Evolutionary conservation across 2,888 invertebrate species (phyloP).

Genomic region (Nephrocerus scutellatus): DNA sequence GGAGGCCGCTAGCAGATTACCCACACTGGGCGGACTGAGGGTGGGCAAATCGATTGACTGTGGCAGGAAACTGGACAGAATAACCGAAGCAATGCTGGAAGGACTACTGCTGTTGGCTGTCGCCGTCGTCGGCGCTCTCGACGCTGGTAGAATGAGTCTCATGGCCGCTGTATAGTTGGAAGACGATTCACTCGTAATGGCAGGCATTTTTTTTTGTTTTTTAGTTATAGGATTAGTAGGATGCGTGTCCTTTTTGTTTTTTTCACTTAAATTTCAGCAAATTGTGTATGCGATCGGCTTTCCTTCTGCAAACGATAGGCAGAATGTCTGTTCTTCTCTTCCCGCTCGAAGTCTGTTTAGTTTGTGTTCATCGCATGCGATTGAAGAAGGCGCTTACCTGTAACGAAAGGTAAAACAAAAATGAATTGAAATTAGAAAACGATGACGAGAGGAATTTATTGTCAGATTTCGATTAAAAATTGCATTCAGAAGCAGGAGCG

Average conservation of each 20-base stretch:
- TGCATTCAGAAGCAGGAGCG: not conserved
- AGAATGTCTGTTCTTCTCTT: too few species aligned
- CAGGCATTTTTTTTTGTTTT: slow-evolving; percentile 24
- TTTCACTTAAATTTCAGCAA: slow-evolving; percentile 1
- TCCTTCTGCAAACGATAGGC: too few species aligned
- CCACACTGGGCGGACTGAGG: slow-evolving; percentile 40
- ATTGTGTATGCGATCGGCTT: too few species aligned
- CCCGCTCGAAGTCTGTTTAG: too few species aligned
- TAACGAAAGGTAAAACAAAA: slow-evolving; percentile 21
- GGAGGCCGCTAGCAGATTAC: slow-evolving; percentile 38
- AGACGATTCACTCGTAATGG: slow-evolving; percentile 17
- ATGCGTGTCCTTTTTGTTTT: slow-evolving; percentile 1
- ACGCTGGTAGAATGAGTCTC: too few species aligned
- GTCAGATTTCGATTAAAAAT: slow-evolving; percentile 5
- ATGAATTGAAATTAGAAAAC: slow-evolving; percentile 5
- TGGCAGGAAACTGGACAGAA: slow-evolving; percentile 29
- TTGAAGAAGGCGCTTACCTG: slow-evolving; percentile 13
- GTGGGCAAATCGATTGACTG: slow-evolving; percentile 29
- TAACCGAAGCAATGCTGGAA: slow-evolving; percentile 24
- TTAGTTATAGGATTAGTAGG: not conserved
- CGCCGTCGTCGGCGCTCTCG: too few species aligned
- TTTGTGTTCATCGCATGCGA: slow-evolving; percentile 7
- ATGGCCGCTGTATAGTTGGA: not conserved
- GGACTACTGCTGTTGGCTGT: too few species aligned
- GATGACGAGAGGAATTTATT: slow-evolving; percentile 7